Percentiles rank a stretch among this genome's conserved stretches.
phyloP scores from a whole-genome alignment of 2,113 vertebrate species.

The Larimichthys polyactis region DNA sequence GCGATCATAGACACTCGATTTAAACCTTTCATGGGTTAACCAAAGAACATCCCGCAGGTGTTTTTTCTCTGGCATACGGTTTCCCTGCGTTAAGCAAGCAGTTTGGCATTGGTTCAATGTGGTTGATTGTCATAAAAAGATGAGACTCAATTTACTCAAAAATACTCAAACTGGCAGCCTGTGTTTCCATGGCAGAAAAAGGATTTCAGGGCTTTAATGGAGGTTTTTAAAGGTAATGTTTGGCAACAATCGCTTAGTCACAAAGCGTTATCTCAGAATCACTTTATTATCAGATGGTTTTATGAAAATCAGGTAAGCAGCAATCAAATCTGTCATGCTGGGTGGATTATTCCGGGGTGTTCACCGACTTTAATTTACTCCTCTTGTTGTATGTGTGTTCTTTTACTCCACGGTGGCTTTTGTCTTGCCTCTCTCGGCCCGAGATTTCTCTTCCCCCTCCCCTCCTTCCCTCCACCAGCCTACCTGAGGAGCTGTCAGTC shows the following conservation, averaged over 20 bases:
- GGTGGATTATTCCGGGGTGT: slow-evolving; percentile 20
- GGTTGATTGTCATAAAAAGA: slow-evolving; percentile 59
- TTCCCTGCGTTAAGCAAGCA: slow-evolving; percentile 47
- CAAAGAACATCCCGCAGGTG: slow-evolving; percentile 77
- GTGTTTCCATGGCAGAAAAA: slow-evolving; percentile 34
- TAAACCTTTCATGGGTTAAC: slow-evolving; percentile 79
- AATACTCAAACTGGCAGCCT: slow-evolving; percentile 48
- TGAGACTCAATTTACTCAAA: slow-evolving; percentile 64
- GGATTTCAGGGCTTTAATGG: slow-evolving; percentile 40
- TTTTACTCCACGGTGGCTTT: slow-evolving; percentile 30
- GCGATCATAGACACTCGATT: slow-evolving; percentile 73
- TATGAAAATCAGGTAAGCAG: neutral
- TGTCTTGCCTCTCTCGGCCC: slow-evolving; percentile 9
- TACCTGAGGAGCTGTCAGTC: slow-evolving; percentile 83
- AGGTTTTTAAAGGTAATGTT: slow-evolving; percentile 43
- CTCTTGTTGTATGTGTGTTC: slow-evolving; percentile 30
- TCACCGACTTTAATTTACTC: slow-evolving; percentile 53
- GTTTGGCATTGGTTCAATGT: slow-evolving; percentile 63
- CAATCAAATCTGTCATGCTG: slow-evolving; percentile 18
- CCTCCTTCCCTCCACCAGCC: slow-evolving; percentile 42
- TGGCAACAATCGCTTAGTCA: slow-evolving; percentile 26
- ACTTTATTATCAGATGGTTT: slow-evolving; percentile 29
- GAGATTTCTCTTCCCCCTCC: neutral
- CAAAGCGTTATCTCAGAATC: slow-evolving; percentile 25
- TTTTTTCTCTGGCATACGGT: slow-evolving; percentile 62